These are phyloP conservation scores for Numenius arquata DNA, from an alignment of 2,113 vertebrate species.

Conservation along the genomic window DNA sequence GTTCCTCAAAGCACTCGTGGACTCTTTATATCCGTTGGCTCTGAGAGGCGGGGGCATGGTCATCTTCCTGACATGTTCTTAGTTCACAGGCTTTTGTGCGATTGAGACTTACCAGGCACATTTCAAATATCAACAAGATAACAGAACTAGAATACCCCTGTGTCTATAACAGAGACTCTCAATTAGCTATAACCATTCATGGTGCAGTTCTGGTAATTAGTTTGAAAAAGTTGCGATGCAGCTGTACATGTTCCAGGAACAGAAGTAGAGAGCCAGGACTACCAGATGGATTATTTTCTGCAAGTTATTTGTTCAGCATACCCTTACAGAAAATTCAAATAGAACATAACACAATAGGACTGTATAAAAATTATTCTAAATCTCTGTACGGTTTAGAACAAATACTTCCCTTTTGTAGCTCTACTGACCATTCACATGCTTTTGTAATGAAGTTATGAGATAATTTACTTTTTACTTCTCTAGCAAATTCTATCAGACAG, in stretches of 20 bases:
- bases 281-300: slow-evolving; percentile 40
- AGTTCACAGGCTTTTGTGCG: not conserved
- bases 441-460: not conserved
- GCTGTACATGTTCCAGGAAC: not conserved
- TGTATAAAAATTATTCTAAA: not conserved
- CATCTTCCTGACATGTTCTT: not conserved
- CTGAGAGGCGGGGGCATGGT: fast-evolving
- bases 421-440: not conserved
- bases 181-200: not conserved
- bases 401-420: slow-evolving; percentile 8
- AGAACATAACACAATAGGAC: not conserved
- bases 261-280: not conserved
- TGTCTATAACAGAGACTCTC: not conserved
- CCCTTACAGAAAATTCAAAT: not conserved
- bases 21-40: not conserved
- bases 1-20: not conserved
- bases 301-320: slow-evolving; percentile 10
- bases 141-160: not conserved
- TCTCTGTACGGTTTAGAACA: not conserved
- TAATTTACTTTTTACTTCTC: not conserved
- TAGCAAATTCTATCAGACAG: not conserved
- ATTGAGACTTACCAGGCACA: not conserved
- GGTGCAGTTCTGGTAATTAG: not conserved
- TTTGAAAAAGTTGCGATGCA: not conserved
- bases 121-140: not conserved